Evolutionary conservation across 2,113 vertebrate genomes (phyloP).

Genomic region (Ancistrus triradiatus): DNA sequence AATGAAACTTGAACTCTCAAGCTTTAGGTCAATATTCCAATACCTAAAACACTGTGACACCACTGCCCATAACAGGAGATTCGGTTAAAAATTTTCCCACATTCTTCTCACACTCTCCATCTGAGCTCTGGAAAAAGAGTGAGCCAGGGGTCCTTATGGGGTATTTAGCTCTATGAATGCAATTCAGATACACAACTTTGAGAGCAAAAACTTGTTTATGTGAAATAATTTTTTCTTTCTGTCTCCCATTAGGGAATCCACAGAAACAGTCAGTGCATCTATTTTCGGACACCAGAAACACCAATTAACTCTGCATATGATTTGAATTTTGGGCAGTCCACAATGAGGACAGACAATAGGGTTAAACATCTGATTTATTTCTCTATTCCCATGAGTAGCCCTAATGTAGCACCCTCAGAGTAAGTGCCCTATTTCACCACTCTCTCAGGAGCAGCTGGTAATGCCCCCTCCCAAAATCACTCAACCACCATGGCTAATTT

Average conservation of each 20-base stretch:
- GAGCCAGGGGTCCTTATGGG: too few species aligned
- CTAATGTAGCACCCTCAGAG: constrained; percentile 50
- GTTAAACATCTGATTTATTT: constrained; percentile 58
- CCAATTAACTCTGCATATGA: constrained; percentile 48
- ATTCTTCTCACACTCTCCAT: too few species aligned
- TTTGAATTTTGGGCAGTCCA: constrained; percentile 45
- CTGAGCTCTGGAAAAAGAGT: too few species aligned
- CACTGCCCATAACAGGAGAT: too few species aligned
- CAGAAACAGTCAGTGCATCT: constrained; percentile 12
- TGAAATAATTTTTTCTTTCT: constrained; percentile 14
- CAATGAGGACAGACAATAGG: constrained; percentile 32
- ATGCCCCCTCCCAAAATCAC: constrained; percentile 54
- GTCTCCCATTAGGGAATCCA: background rate
- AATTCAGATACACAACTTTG: too few species aligned
- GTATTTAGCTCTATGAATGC: too few species aligned
- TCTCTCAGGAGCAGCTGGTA: constrained; percentile 57
- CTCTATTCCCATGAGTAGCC: constrained; percentile 47
- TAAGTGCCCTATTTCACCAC: constrained; percentile 57
- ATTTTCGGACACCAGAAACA: constrained; percentile 32
- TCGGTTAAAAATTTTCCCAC: too few species aligned
- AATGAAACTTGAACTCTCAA: too few species aligned
- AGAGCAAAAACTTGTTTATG: constrained; percentile 23
- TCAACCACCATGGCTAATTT: constrained; percentile 56
- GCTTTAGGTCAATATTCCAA: too few species aligned
- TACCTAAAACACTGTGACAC: too few species aligned